Conservation (phyloP, 2,888 invertebrate species). For the Rhagium mordax region DNA sequence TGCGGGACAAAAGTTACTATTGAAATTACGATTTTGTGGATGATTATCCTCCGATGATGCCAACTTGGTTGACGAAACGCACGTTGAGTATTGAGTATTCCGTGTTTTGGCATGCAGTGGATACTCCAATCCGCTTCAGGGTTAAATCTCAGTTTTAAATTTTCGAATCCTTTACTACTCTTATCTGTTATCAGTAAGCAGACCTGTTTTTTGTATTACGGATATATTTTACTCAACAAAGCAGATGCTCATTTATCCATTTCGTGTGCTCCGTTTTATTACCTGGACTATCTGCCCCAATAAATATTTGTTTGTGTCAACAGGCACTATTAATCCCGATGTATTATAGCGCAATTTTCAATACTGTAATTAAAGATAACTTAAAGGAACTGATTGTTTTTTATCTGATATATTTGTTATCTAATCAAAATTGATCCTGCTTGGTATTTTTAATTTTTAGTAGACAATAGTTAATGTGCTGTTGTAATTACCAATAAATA, state of each 20-base stretch:
- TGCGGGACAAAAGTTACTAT: no score
- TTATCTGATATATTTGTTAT: slow-evolving; percentile 26
- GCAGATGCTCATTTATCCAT: not conserved
- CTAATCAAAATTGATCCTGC: slow-evolving; percentile 22
- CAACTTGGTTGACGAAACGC: no score
- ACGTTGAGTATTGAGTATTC: no score
- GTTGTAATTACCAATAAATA: not conserved
- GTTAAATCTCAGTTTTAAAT: no score
- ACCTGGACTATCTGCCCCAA: not conserved
- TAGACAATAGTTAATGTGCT: not conserved
- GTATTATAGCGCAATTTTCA: not conserved
- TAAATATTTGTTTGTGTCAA: not conserved
- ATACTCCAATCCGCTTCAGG: no score
- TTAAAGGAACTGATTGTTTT: slow-evolving; percentile 16
- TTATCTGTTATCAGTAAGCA: no score
- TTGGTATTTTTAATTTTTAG: slow-evolving; percentile 10
- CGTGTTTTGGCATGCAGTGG: no score
- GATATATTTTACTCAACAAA: no score
- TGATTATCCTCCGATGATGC: no score
- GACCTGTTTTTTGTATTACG: no score
- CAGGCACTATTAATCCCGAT: not conserved
- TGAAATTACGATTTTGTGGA: no score
- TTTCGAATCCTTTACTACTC: no score
- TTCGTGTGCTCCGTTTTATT: not conserved
- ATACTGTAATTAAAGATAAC: slow-evolving; percentile 22